These are phyloP conservation scores for Ceratosolen fusciceps DNA, from an alignment of 1,140 invertebrate genomes.

Conservation along the genomic window DNA sequence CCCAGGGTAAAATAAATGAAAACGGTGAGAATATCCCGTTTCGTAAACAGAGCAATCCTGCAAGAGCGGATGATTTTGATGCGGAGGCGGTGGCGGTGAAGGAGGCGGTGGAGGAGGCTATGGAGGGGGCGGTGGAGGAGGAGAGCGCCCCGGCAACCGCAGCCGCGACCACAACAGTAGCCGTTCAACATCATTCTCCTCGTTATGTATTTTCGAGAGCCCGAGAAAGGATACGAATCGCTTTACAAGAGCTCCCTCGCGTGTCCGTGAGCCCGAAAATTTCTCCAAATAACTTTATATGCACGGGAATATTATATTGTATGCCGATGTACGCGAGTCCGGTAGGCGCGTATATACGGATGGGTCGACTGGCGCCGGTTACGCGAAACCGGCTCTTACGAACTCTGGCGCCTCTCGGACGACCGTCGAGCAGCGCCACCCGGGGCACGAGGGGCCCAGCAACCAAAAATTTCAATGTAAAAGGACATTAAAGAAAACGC, in stretches of 20 bases:
- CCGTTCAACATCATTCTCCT: neutral
- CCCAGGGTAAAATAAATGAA: neutral
- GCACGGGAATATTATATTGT: neutral
- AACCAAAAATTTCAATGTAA: neutral
- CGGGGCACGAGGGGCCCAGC: neutral
- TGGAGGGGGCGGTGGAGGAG: neutral
- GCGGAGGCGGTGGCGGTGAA: too few relatives aligned
- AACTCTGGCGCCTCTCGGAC: neutral
- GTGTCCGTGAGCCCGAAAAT: neutral
- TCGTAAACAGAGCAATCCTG: slow-evolving; percentile 15
- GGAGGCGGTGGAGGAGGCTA: too few relatives aligned
- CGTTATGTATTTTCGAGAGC: neutral
- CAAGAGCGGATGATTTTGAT: too few relatives aligned
- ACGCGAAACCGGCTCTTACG: slow-evolving; percentile 30
- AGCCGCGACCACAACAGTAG: slow-evolving; percentile 35
- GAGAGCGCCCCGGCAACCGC: neutral
- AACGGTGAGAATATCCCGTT: slow-evolving; percentile 19
- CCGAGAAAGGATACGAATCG: slow-evolving; percentile 35
- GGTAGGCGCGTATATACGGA: neutral
- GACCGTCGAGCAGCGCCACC: neutral
- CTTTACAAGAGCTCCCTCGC: neutral
- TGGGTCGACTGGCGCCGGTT: slow-evolving; percentile 13
- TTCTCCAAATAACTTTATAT: neutral
- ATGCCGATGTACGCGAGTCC: neutral
- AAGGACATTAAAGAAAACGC: neutral